Evolutionary conservation across 1,140 invertebrate genomes (phyloP), one percentile per base, ranked within the genome.

Genomic region (Pseudomyrmex pallidus): DNA sequence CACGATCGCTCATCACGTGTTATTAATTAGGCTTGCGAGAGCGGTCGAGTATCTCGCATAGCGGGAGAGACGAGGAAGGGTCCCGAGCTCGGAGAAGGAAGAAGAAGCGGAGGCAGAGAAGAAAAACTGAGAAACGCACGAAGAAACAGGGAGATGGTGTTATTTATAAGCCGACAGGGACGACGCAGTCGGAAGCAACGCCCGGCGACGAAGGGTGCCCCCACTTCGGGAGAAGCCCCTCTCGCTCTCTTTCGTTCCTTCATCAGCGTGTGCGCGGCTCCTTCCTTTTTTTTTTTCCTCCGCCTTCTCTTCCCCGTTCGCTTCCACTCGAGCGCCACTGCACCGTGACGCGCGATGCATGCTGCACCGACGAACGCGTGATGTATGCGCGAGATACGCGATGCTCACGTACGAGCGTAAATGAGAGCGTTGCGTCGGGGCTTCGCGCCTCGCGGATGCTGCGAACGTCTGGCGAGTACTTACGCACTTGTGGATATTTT

Each of bases 61-160:
- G 59, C 70, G 35, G 50, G 35, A 68, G 56, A 59, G 5, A 10
- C 13, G 35, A 59, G 25, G 44, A 50, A 57, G 10, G 35, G 35
- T 35, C 9, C 25, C 52, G 56, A 72, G 64, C 48, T n/a, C 25
- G 3, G 3, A 25, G 46, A 64, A 22, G 72, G 62, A 64, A 48
- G 84, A 72, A 62, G 88, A 80, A 63, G 70, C 72, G 44, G 10
- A 80, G 68, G 86, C 84, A 82, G 35, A 82, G 80, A 90, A 90
- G 87, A 91, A 90, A 91, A 86, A 88, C 80, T 72, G 83, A 82
- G 87, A 74, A 82, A 90, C 83, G 86, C 87, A 89, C 80, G 78
- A 90, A 90, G 90, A 90, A 93, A 91, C 90, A 66, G 74, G 85
- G 85, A 91, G 93, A 93, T 94, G 91, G 93, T 93, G 92, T 94